Evolutionary conservation across 2,888 invertebrate species (phyloP).

Genomic region (Heliconius sara): DNA sequence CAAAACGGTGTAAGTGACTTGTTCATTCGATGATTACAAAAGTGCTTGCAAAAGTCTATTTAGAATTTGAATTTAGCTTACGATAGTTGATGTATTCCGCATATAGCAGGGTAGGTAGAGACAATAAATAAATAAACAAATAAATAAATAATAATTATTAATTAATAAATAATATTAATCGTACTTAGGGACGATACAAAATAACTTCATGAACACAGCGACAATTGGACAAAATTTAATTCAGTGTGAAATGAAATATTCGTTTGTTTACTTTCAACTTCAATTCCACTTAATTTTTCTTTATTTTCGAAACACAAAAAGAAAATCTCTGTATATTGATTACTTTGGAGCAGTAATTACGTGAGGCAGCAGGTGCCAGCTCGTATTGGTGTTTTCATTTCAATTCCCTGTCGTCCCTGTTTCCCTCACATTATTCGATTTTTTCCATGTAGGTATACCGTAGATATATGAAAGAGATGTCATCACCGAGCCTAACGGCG

Average conservation of each 20-base stretch:
- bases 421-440: constrained; percentile 67
- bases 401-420: constrained; percentile 68
- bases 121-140: too few relatives aligned
- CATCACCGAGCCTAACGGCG: constrained; percentile 41
- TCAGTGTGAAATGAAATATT: neutral
- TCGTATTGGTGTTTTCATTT: constrained; percentile 67
- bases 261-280: neutral
- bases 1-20: neutral
- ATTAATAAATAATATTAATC: too few relatives aligned
- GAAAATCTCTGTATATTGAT: constrained; percentile 30
- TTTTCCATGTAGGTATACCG: constrained; percentile 76
- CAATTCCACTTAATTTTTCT: constrained; percentile 3
- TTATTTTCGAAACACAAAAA: constrained; percentile 22
- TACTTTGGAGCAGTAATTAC: constrained; percentile 36
- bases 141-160: too few relatives aligned
- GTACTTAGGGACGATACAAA: neutral
- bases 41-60: too few relatives aligned
- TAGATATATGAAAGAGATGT: constrained; percentile 59
- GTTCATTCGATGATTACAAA: too few relatives aligned
- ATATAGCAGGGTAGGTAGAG: too few relatives aligned
- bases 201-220: neutral
- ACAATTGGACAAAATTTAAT: neutral
- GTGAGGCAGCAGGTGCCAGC: constrained; percentile 36
- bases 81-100: too few relatives aligned
- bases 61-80: too few relatives aligned